Evolutionary conservation across 1,140 invertebrate genomes (phyloP).

Genomic region (Lamellibrachia luymesi): DNA sequence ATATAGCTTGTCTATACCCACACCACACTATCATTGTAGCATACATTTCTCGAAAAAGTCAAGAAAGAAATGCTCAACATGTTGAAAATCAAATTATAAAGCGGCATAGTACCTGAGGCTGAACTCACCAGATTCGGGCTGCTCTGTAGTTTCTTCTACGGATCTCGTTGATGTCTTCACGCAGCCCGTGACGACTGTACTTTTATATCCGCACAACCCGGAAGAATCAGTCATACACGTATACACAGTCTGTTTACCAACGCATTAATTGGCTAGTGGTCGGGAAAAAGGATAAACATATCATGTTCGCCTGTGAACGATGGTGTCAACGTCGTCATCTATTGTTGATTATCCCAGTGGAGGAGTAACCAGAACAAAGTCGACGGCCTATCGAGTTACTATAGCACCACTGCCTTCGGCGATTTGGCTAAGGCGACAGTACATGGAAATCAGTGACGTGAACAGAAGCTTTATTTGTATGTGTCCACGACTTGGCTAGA

Average conservation of each 20-base stretch:
- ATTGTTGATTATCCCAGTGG: background rate
- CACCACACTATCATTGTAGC: too few species aligned
- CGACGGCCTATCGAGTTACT: too few species aligned
- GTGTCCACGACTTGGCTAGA: too few species aligned
- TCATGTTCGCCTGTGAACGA: background rate
- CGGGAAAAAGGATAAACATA: background rate
- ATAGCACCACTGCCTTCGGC: too few species aligned
- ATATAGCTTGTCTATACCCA: too few species aligned
- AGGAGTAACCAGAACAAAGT: too few species aligned
- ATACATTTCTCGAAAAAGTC: too few species aligned
- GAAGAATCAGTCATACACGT: background rate
- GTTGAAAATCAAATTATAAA: background rate
- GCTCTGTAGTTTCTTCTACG: background rate
- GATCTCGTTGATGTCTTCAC: background rate
- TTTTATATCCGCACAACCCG: background rate
- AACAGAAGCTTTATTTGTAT: too few species aligned
- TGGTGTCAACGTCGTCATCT: background rate
- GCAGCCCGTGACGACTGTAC: background rate
- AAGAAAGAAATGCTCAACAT: background rate
- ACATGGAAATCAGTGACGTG: too few species aligned
- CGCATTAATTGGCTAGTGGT: background rate
- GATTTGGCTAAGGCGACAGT: too few species aligned
- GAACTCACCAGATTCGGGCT: background rate
- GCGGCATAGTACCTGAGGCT: too few species aligned
- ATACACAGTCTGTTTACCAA: background rate